Evolutionary conservation across 2,797 vertebrate genomes (phyloP).

Genomic region (Lacerta agilis): DNA sequence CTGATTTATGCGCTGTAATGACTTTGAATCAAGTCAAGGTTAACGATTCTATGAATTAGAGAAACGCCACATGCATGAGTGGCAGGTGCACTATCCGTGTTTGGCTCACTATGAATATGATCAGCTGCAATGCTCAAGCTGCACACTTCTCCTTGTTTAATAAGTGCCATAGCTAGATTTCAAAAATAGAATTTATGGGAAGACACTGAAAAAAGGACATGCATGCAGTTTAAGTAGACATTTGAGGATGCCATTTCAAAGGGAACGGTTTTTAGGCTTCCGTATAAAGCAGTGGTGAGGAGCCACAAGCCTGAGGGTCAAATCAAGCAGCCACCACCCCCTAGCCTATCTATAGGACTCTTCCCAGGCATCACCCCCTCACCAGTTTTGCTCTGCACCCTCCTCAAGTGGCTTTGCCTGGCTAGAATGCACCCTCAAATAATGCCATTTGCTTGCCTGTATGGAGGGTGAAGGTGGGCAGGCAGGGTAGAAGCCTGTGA

Average conservation of each 20-base stretch:
- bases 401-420: too few species aligned
- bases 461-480: too few species aligned
- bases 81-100: conserved; percentile 57
- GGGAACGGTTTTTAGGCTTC: conserved; percentile 7
- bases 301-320: not conserved
- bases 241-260: conserved; percentile 43
- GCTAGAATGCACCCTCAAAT: too few species aligned
- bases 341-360: too few species aligned
- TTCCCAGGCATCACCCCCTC: too few species aligned
- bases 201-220: conserved; percentile 42
- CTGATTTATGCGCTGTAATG: conserved; percentile 21
- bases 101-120: conserved; percentile 50
- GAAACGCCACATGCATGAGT: conserved; percentile 61
- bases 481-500: too few species aligned
- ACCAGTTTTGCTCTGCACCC: too few species aligned
- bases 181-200: conserved; percentile 31
- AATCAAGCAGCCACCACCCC: too few species aligned
- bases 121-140: conserved; percentile 56
- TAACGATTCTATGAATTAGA: conserved; percentile 47
- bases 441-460: too few species aligned
- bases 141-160: conserved; percentile 58
- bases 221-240: conserved; percentile 40
- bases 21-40: conserved; percentile 48
- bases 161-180: not conserved
- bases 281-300: not conserved